These are phyloP conservation scores for Dinomys branickii DNA, from an alignment of 2,113 vertebrate species.

Conservation along the genomic window DNA sequence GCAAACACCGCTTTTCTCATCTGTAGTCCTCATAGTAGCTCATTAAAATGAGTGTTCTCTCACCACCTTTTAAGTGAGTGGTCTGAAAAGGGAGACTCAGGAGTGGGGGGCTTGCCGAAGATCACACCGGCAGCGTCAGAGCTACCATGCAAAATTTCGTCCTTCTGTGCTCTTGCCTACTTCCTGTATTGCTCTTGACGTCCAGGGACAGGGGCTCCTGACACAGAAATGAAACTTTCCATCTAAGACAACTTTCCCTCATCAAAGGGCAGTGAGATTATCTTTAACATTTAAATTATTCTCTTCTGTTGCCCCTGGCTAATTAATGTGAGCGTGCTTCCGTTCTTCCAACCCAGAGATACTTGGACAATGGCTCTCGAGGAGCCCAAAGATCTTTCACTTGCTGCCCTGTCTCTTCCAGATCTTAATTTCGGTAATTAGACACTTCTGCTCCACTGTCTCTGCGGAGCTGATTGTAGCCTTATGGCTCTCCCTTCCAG, in stretches of 20 bases:
- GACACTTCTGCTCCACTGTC: background rate
- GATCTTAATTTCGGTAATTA: constrained; percentile 62
- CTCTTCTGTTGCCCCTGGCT: constrained; percentile 53
- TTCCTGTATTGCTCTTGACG: accelerated
- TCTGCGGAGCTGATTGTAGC: constrained; percentile 9
- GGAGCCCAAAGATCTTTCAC: background rate
- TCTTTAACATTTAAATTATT: constrained; percentile 70
- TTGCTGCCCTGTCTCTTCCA: background rate
- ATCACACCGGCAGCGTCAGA: background rate
- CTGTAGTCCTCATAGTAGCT: background rate
- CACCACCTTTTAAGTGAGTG: background rate
- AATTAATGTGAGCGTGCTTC: constrained; percentile 67
- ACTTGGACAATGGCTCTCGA: constrained; percentile 35
- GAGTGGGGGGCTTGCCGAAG: background rate
- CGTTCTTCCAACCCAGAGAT: background rate
- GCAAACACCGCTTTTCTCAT: background rate
- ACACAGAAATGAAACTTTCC: constrained; percentile 18
- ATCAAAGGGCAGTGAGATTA: constrained; percentile 73
- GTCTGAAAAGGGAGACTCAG: background rate
- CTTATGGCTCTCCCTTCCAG: constrained; percentile 47
- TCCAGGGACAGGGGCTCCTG: background rate
- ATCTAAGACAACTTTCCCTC: constrained; percentile 58
- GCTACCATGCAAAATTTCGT: background rate
- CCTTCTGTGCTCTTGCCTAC: background rate
- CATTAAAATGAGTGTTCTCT: constrained; percentile 8